Evolutionary conservation across 2,113 vertebrate species (phyloP), one percentile per base, ranked within the genome.

Genomic region (Ameiurus melas): DNA sequence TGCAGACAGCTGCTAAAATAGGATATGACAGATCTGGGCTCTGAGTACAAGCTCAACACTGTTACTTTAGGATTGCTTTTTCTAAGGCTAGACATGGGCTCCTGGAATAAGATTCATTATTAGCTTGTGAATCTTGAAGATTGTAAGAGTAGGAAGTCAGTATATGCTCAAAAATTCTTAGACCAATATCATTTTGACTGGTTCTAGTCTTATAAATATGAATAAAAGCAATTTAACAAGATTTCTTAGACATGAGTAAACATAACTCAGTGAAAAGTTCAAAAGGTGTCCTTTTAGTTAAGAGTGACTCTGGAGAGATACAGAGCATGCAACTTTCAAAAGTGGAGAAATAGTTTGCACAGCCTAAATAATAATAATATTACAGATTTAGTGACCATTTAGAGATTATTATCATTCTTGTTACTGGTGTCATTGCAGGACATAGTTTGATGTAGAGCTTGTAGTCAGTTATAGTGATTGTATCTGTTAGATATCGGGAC

Each of bases 1-100:
- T 80, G 82, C 81, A 62, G 1, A 79, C 70, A 58, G 47, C 81
- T 78, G 73, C 83, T 58, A 80, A 87, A 87, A 87, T 82, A 80
- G 64, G 83, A 87, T 36, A 81, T 90, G 77, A 90, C 89, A 90
- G 36, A 87, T 89, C 89, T 85, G 71, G 58, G 83, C 75, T 60
- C 64, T 73, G 89, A 78, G 39, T 57, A 73, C 86, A 55, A 85
- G 36, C 33, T 62, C 57, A 73, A 47, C 36, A 73, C 51, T 43
- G 57, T 86, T 84, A 70, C 71, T 78, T 78, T 33, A 84, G 85
- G 85, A 80, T n/a, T 83, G 17, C 19, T 88, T 83, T 84, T 53
- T 39, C 17, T 36, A 62, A 25, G 22, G 17, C 81, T 83, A 75
- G 64, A 88, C 62, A 14, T 71, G 51, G 78, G 25, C 13, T 87